Base-by-base conservation (phyloP, 1,140 invertebrate genomes). In the Eulimnadia texana region DNA sequence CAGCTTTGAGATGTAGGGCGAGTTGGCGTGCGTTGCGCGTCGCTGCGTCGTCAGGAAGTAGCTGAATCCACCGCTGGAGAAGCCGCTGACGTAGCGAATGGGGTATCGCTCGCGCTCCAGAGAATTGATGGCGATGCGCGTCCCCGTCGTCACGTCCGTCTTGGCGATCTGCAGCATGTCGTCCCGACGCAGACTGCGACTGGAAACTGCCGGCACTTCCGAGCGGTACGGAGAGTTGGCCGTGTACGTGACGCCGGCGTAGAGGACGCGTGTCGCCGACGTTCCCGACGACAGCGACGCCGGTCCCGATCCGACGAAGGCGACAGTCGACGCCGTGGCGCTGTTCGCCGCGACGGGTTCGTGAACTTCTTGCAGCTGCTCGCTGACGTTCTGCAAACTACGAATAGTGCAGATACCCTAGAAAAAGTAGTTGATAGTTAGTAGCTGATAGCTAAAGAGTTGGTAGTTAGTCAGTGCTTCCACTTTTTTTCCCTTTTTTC, bases 11-110 rank as follows among this genome's bases (percentile, higher is more conserved):
- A 95, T 89, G 71, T 87, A 96, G 25, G 82, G 81, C 1, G 79
- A 78, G 16, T 73, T 71, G 0, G 80, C 78, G 6, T 82, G 82
- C 51, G 82, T 82, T 11, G 83, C 85, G 66, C 85, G 83, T 74
- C 93, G 83, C 74, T 99, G 96, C 0, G 93, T 93, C 0, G 93
- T 95, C 23, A 98, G 76, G 73, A 98, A 96, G 74, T 98, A 99
- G 65, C 91, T 94, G 73, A 98, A 99, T 11, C 88, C 84, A 68
- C 91, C 90, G 3, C 93, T 94, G 68, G 84, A 85, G 73, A 99
- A 98, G 6, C 94, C 94, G 73, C 94, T 93, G 3, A 98, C 82
- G 75, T 98, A 99, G 66, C 87, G 88, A 66, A 98, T 93, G n/a
- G 87, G 88, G 76, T 93, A 95, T 11, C 88, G 79, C 74, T 93